These are phyloP conservation scores for Syngnathus acus DNA, from an alignment of 2,797 vertebrate genomes.

Conservation along the genomic window DNA sequence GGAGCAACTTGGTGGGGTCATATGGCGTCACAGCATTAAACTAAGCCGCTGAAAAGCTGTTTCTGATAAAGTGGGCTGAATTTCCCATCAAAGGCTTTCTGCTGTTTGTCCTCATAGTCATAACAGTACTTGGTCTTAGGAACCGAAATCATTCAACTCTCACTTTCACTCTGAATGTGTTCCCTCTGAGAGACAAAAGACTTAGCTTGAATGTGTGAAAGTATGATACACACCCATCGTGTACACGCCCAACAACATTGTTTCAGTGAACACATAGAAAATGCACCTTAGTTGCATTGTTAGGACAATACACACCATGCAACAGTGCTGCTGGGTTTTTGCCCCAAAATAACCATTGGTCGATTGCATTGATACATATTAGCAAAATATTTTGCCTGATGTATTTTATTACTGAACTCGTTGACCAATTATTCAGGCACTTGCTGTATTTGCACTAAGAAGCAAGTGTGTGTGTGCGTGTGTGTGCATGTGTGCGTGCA, in stretches of 20 bases:
- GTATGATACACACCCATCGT: not conserved
- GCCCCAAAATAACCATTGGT: no score
- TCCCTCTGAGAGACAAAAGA: not conserved
- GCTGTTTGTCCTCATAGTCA: slow-evolving; percentile 23
- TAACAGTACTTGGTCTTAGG: slow-evolving; percentile 22
- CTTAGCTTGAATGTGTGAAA: not conserved
- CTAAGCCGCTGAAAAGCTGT: not conserved
- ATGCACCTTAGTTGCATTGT: not conserved
- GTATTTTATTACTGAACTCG: not conserved
- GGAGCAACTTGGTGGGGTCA: not conserved
- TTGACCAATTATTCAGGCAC: slow-evolving; percentile 8
- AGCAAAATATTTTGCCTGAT: no score
- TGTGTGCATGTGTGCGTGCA: not conserved
- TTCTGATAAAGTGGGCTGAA: slow-evolving; percentile 12
- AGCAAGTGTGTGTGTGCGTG: not conserved
- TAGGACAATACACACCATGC: not conserved
- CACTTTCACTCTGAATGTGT: slow-evolving; percentile 25
- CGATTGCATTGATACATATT: no score
- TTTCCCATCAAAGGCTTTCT: slow-evolving; percentile 19
- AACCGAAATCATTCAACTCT: slow-evolving; percentile 24
- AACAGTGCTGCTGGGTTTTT: not conserved
- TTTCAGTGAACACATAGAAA: not conserved
- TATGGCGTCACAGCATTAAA: not conserved
- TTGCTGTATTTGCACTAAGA: slow-evolving; percentile 9
- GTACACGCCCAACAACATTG: not conserved